Base-by-base conservation (phyloP, 2,888 invertebrate species). In the Lysandra bellargus region DNA sequence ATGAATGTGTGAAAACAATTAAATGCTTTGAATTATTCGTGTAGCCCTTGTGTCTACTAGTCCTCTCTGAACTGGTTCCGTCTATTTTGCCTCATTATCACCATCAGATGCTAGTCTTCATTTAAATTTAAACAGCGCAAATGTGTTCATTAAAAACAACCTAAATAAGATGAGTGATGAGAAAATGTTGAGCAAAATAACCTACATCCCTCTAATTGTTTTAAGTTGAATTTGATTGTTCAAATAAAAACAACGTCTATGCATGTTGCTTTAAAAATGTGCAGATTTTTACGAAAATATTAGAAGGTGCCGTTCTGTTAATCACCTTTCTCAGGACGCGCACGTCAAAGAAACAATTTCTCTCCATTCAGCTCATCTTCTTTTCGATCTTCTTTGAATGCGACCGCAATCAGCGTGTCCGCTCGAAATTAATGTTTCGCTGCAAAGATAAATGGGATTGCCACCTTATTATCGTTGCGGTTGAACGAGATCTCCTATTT, bases 401-500 rank as follows among this genome's bases (percentile, higher is more conserved):
- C 33, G 12, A 57, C 17, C 44, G 33, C 76, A 53, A 76, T 76
- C 23, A n/a, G 12, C 17, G 14, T 76, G 33, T 57, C 57, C 33
- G 7, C 57, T 30, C 76, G 14, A 53, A 76, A 76, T 57, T 14
- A 57, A 82, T 82, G 81, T 79, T 80, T 83, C 82, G 82, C 82
- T 81, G 78, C 64, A 30, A 83, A 81, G 85, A 83, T 83, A 81
- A 83, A 80, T 85, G 83, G 83, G 81, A 83, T 84, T 83, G 85
- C 87, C 86, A 84, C 87, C 88, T 88, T 86, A 87, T 89, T 86
- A 87, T 85, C 85, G 69, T 85, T 84, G 81, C 85, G 85, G 84
- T 84, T 86, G 86, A 85, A 88, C 86, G 86, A 88, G 88, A 89
- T 90, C 86, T 83, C 88, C 85, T 86, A 93, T 93, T 93, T 93